A percentile compares a stretch with the other conserved stretches of the same genome.
Conservation (phyloP, 2,797 vertebrate genomes). For the Amniataba percoides region DNA sequence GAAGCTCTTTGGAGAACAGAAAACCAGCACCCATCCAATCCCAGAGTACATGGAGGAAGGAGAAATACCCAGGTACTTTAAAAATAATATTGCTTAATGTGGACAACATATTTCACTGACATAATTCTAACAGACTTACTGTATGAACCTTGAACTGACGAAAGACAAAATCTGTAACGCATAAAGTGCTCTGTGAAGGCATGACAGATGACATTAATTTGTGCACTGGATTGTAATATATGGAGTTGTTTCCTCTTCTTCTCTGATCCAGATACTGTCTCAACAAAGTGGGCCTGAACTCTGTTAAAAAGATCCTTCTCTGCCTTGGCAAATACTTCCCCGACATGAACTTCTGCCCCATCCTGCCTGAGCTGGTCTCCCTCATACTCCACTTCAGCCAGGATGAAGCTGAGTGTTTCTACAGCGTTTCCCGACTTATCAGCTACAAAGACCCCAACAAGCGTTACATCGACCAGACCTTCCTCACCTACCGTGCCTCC, state of each 20-base stretch:
- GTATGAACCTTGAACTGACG: not conserved
- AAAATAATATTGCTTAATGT: not conserved
- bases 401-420: constrained; percentile 90
- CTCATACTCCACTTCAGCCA: constrained; percentile 91
- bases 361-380: constrained; percentile 88
- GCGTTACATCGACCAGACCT: constrained; percentile 89
- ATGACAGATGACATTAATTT: not conserved
- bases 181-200: not conserved
- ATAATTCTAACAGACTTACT: not conserved
- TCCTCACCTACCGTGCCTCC: constrained; percentile 88
- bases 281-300: constrained; percentile 84
- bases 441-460: constrained; percentile 87
- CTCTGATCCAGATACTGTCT: constrained; percentile 86
- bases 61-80: constrained; percentile 87
- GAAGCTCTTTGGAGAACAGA: constrained; percentile 85
- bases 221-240: not conserved
- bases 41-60: constrained; percentile 89
- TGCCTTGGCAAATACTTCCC: constrained; percentile 86
- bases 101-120: not conserved
- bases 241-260: constrained; percentile 1
- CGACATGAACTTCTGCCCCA: constrained; percentile 89
- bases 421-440: constrained; percentile 86
- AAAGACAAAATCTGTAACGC: not conserved
- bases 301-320: constrained; percentile 89
- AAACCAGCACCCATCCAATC: constrained; percentile 83